Base-by-base conservation (phyloP, 2,797 vertebrate species). In the Tenualosa thibaudeaui region DNA sequence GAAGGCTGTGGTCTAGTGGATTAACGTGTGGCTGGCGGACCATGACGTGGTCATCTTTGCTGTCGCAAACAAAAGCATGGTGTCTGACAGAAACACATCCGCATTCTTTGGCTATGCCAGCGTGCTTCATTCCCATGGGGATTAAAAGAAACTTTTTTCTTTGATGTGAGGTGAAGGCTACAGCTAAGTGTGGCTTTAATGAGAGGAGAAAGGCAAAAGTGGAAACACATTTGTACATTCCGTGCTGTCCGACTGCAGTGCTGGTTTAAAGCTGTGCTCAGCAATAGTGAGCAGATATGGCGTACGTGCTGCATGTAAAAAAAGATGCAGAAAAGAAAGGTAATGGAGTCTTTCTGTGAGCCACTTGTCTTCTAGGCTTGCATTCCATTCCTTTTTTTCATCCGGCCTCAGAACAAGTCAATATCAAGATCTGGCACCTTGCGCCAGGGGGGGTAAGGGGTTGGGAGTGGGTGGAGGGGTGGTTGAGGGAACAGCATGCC, bases 391-490 rank as follows among this genome's bases (percentile, higher is more conserved):
- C 24, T 37, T 75, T 19, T 68, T 87, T 81, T 83, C 83, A 85
- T 87, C 88, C 87, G 86, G 86, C 85, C 86, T 62, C 86, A 89
- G 84, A 84, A 51, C 46, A 15, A 86, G 84, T 84, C 46, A 51
- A 90, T 89, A 71, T 86, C 85, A 88, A 85, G 88, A 92, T 90
- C 86, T 91, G 90, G 90, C 89, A 92, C 86, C 68, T 86, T 87
- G 83, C 88, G 89, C 86, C 88, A 81, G 88, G 89, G 86, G 87
- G 26, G 62, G 4, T 51, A 22, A 15, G 58, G 58, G 58, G 58
- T 9, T 60, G n/a, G 62, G 24, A 0, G 62, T 26, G 5, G 31
- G 37, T 31, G 31, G 68, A 2, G 68, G 62, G 24, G 26, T 9
- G 15, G 37, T 15, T 0, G 68, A 12, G 37, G 5, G 68, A 75